These are phyloP conservation scores for Drosophila littoralis DNA, from an alignment of 1,140 invertebrate species.

Conservation along the genomic window DNA sequence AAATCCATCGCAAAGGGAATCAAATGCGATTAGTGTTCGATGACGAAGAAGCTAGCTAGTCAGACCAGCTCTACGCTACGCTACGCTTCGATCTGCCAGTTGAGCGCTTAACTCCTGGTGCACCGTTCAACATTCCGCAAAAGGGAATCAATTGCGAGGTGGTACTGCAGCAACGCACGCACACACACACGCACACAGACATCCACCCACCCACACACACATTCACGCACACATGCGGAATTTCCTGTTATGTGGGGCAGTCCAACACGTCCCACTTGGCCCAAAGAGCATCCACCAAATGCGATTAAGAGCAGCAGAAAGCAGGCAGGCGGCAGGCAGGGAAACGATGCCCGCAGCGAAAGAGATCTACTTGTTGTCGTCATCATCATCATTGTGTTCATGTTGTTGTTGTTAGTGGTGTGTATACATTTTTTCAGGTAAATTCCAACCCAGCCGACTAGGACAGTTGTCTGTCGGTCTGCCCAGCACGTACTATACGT, in stretches of 20 bases:
- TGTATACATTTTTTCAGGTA: constrained; percentile 41
- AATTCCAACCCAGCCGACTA: constrained; percentile 11
- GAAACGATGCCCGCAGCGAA: constrained; percentile 29
- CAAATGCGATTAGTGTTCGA: constrained; percentile 82
- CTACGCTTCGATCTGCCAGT: constrained; percentile 63
- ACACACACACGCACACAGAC: constrained; percentile 19
- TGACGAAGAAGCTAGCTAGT: constrained; percentile 58
- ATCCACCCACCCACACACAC: constrained; percentile 14
- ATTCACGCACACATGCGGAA: constrained; percentile 5
- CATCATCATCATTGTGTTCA: constrained; percentile 27
- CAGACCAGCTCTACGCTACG: constrained; percentile 44
- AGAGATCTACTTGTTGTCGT: constrained; percentile 2
- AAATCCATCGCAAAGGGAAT: constrained; percentile 79
- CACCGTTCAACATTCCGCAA: constrained; percentile 74
- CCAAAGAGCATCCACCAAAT: constrained; percentile 35
- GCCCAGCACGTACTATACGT: constrained; percentile 19
- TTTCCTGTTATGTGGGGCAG: constrained; percentile 10
- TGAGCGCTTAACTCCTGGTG: constrained; percentile 77
- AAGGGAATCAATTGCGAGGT: constrained; percentile 78
- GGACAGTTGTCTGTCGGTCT: constrained; percentile 17
- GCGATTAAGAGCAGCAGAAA: constrained; percentile 62
- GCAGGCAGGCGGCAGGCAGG: constrained; percentile 51
- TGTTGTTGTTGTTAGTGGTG: constrained; percentile 45
- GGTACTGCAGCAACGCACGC: constrained; percentile 69
- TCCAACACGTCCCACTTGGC: not conserved